Evolutionary conservation across 2,113 vertebrate genomes (phyloP), one percentile per base, ranked within the genome.

Genomic region (Asarcornis scutulata): DNA sequence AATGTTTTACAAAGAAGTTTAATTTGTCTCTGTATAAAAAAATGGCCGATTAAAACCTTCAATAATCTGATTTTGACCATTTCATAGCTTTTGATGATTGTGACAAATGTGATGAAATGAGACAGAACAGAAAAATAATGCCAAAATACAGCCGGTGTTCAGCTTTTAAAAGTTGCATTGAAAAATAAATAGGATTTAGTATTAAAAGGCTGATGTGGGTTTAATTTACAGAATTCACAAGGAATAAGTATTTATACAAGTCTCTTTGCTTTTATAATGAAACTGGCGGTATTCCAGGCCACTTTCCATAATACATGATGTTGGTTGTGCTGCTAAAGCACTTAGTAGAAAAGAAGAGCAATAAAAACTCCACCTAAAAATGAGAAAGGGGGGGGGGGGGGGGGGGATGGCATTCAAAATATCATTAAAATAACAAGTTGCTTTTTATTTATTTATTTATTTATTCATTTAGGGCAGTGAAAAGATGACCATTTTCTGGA

Each of bases 141-240:
- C 78, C 83, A 96, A 91, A 95, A 67, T 50, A 53, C 40, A 81
- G 64, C 74, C 66, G 13, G 5, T 42, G 13, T 72, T 76, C 74
- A 66, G 36, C 76, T 88, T 68, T 72, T 59, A 75, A 26, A 79
- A 90, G 18, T 75, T 94, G 36, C 42, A 63, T 2, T 86, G 83
- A 58, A 88, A 90, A 96, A 91, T 87, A 94, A 96, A 92, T 79
- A 80, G 66, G 38, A 76, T 63, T 84, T 85, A 73, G 71, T 85
- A 56, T 81, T 93, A 74, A 90, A 97, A 76, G 77, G 58, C 31
- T 93, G 86, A 77, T 76, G 66, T 85, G 92, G 46, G 52, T 95
- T 96, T 84, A 93, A 91, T 94, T 79, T 93, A 74, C 66, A 81
- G 59, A 81, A 92, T 94, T 96, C 77, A 89, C 11, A 60, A 87